Evolutionary conservation across 2,888 invertebrate species (phyloP).

Genomic region (Lasiommata megera): DNA sequence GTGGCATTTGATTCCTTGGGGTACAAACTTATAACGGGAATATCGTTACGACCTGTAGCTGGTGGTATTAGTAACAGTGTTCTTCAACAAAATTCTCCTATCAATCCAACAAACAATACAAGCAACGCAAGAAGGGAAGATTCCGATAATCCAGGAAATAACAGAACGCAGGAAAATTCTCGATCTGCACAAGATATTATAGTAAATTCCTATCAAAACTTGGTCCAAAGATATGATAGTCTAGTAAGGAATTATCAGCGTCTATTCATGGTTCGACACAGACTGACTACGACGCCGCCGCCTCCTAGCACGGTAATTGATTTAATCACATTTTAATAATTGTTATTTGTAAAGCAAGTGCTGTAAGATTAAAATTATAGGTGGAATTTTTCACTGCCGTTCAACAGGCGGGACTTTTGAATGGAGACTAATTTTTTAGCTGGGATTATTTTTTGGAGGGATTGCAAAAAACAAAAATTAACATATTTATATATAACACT

Average conservation of each 20-base stretch:
- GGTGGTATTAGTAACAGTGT: conserved; percentile 44
- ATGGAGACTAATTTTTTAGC: too few species aligned
- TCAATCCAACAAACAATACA: conserved; percentile 45
- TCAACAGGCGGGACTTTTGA: too few species aligned
- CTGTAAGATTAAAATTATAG: too few species aligned
- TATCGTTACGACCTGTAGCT: conserved; percentile 76
- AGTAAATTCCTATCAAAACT: conserved; percentile 72
- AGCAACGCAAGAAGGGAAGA: conserved; percentile 52
- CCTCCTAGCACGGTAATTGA: conserved; percentile 63
- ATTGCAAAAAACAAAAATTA: too few species aligned
- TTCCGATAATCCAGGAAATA: conserved; percentile 42
- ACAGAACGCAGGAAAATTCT: conserved; percentile 48
- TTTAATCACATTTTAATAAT: conserved; percentile 5
- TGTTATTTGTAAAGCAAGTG: not conserved
- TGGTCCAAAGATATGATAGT: conserved; percentile 76
- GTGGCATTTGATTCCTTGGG: conserved; percentile 92
- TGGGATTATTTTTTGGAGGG: too few species aligned
- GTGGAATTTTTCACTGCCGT: too few species aligned
- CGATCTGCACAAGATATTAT: conserved; percentile 66
- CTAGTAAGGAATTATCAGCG: conserved; percentile 75
- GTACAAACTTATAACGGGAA: conserved; percentile 91
- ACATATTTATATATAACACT: too few species aligned
- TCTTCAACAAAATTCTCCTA: conserved; percentile 47
- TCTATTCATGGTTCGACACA: conserved; percentile 72
- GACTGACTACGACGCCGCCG: conserved; percentile 62